Conservation (phyloP, 2,888 invertebrate species). For the Parthenolecanium corni region DNA sequence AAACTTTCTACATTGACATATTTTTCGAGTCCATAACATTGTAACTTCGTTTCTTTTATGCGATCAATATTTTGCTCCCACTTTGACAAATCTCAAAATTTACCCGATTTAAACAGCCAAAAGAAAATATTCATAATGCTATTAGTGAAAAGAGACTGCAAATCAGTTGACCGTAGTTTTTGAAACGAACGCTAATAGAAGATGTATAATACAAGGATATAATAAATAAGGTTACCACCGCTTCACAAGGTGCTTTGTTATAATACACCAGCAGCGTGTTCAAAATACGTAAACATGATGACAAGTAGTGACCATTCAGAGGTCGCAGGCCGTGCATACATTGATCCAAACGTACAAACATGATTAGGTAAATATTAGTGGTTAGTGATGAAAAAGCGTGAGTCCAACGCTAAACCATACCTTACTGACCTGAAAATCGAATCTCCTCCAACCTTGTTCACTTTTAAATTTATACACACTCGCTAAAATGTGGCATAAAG, state of each 20-base stretch:
- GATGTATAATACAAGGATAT: conserved; percentile 4
- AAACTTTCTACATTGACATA: too few species aligned
- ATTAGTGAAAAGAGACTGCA: too few species aligned
- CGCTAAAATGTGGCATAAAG: conserved; percentile 82
- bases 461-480: conserved; percentile 91
- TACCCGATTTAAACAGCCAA: too few species aligned
- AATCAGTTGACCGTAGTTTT: too few species aligned
- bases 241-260: conserved; percentile 23
- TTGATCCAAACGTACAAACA: conserved; percentile 18
- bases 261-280: conserved; percentile 10
- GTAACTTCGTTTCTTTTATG: too few species aligned
- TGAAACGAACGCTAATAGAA: not conserved
- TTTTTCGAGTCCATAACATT: too few species aligned
- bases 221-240: conserved; percentile 23
- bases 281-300: conserved; percentile 20
- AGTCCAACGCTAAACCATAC: conserved; percentile 43
- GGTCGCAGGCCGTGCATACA: conserved; percentile 23
- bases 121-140: too few species aligned
- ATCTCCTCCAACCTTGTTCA: conserved; percentile 91
- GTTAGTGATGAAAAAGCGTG: conserved; percentile 32
- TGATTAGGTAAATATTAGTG: conserved; percentile 29
- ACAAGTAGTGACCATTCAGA: conserved; percentile 8
- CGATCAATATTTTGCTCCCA: too few species aligned
- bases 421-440: conserved; percentile 80
- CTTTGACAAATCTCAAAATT: too few species aligned